phyloP scores from a whole-genome alignment of 2,888 invertebrate species.

The Acronicta alni region DNA sequence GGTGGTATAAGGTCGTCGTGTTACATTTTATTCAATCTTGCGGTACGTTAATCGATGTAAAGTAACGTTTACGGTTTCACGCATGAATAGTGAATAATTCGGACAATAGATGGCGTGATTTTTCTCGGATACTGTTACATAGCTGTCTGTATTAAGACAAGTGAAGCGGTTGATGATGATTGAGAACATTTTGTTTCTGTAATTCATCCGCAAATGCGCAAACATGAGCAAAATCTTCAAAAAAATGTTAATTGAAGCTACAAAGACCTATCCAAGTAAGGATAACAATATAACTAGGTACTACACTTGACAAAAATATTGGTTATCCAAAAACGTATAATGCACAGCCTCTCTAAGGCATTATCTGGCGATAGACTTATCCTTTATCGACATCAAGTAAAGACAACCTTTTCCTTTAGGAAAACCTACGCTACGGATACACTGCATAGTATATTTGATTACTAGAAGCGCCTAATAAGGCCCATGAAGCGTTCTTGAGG shows the following conservation, averaged over 20 bases:
- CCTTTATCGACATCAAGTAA: too few relatives aligned
- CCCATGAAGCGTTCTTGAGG: constrained; percentile 17
- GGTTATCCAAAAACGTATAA: not conserved
- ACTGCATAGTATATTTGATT: not conserved
- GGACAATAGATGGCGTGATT: constrained; percentile 38
- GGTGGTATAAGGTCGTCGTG: constrained; percentile 7
- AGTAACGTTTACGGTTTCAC: constrained; percentile 49
- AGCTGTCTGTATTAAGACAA: constrained; percentile 37
- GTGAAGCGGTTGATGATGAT: constrained; percentile 20
- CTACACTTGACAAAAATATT: not conserved
- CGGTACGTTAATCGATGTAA: constrained; percentile 34
- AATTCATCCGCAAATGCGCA: not conserved
- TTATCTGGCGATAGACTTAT: too few relatives aligned
- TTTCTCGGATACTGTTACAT: constrained; percentile 43
- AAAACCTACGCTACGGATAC: not conserved
- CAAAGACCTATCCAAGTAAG: too few relatives aligned
- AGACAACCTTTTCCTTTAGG: not conserved
- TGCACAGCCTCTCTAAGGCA: too few relatives aligned
- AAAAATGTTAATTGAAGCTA: too few relatives aligned
- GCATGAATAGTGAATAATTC: constrained; percentile 48
- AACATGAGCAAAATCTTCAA: too few relatives aligned
- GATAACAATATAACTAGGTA: too few relatives aligned
- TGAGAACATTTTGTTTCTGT: constrained; percentile 1
- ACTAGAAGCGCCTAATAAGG: constrained; percentile 13
- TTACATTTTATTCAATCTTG: constrained; percentile 37